These are phyloP conservation scores for Myrmecophaga tridactyla DNA, from an alignment of 2,113 vertebrate species.

Conservation along the genomic window DNA sequence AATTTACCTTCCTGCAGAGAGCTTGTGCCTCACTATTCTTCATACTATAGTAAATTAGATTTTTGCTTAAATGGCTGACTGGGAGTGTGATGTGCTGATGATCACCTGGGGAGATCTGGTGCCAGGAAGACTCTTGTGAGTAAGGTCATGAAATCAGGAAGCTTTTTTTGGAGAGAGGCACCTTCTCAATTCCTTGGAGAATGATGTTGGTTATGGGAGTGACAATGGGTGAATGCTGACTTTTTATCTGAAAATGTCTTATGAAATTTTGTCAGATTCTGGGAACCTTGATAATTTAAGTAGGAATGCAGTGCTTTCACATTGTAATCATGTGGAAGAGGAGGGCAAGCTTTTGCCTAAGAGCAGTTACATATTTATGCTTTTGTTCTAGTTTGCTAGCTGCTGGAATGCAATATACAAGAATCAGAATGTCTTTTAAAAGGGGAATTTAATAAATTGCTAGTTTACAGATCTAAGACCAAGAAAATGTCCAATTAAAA, in stretches of 20 bases:
- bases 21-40: background rate
- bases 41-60: background rate
- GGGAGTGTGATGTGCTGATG: background rate
- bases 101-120: background rate
- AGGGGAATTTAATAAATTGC: no score
- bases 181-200: background rate
- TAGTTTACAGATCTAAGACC: no score
- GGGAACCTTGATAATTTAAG: conserved; percentile 54
- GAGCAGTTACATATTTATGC: conserved; percentile 38
- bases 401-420: no score
- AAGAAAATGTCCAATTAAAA: no score
- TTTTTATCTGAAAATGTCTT: background rate
- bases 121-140: background rate
- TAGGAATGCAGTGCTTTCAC: conserved; percentile 58
- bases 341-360: conserved; percentile 31
- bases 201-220: background rate
- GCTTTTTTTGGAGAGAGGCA: background rate
- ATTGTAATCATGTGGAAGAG: conserved; percentile 35
- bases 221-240: background rate
- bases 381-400: no score
- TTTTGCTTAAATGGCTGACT: background rate
- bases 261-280: conserved; percentile 13
- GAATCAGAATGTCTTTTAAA: no score
- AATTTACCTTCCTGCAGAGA: background rate
- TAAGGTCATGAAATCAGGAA: background rate